Percentiles rank a stretch among this genome's conserved stretches.
Conservation (phyloP, 2,797 vertebrate species). For the Parauchenoglanis ngamensis region DNA sequence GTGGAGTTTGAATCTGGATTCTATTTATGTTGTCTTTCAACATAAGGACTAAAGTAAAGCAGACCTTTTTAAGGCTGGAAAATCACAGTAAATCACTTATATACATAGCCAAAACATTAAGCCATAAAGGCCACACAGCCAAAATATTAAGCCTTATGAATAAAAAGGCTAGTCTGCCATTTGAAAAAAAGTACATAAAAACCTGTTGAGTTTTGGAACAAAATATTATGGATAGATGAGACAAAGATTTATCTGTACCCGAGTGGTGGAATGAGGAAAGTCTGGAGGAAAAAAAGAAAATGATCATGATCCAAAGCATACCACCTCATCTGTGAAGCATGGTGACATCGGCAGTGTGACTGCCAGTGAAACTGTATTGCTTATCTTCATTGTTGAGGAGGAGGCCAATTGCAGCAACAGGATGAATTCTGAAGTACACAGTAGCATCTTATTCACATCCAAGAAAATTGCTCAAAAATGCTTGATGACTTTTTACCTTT, state of each 20-base stretch:
- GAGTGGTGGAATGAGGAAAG: constrained; percentile 28
- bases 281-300: constrained; percentile 18
- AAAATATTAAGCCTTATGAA: constrained; percentile 28
- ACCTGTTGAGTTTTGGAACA: constrained; percentile 37
- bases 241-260: constrained; percentile 27
- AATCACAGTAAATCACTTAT: constrained; percentile 20
- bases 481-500: neutral
- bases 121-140: constrained; percentile 21
- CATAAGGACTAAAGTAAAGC: constrained; percentile 34
- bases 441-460: neutral
- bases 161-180: constrained; percentile 22
- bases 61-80: constrained; percentile 30
- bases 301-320: constrained; percentile 28
- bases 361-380: constrained; percentile 20
- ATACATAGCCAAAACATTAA: constrained; percentile 40
- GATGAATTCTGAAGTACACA: constrained; percentile 7
- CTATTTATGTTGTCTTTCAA: constrained; percentile 35
- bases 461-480: neutral
- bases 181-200: constrained; percentile 15
- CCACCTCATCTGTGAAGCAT: constrained; percentile 42
- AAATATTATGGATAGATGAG: constrained; percentile 28
- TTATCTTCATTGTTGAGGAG: constrained; percentile 19
- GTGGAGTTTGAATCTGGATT: constrained; percentile 30
- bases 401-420: neutral
- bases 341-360: constrained; percentile 19